A percentile compares a stretch with the other conserved stretches of the same genome.
These are phyloP conservation scores for Lagria hirta DNA, from an alignment of 2,888 invertebrate genomes.

Conservation along the genomic window DNA sequence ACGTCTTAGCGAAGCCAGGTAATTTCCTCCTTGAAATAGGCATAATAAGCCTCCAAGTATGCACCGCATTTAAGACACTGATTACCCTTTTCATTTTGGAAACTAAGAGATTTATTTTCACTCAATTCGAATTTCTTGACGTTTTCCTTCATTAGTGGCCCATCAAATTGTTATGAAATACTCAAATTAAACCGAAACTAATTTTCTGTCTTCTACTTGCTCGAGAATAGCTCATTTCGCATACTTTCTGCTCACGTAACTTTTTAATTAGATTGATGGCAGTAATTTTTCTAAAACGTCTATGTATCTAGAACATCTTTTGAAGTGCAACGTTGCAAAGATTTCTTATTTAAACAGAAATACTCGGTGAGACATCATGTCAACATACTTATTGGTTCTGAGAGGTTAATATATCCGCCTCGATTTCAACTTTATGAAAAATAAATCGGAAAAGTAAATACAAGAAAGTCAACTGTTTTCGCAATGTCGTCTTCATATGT, in stretches of 20 bases:
- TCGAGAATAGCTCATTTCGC: too few relatives aligned
- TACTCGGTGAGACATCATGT: slow-evolving; percentile 43
- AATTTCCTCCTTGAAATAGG: slow-evolving; percentile 52
- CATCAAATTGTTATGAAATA: too few relatives aligned
- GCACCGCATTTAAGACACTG: slow-evolving; percentile 42
- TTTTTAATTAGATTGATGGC: too few relatives aligned
- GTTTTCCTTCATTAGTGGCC: too few relatives aligned
- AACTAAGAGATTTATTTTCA: slow-evolving; percentile 38
- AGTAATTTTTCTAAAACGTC: too few relatives aligned
- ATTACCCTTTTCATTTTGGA: slow-evolving; percentile 46
- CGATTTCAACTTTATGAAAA: slow-evolving; percentile 47
- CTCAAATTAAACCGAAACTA: too few relatives aligned
- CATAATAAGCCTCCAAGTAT: slow-evolving; percentile 46
- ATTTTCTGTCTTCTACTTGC: too few relatives aligned
- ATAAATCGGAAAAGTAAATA: slow-evolving; percentile 48
- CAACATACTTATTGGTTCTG: slow-evolving; percentile 47
- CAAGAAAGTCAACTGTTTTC: slow-evolving; percentile 20
- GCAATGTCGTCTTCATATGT: slow-evolving; percentile 15
- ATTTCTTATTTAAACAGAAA: slow-evolving; percentile 42
- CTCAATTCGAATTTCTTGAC: slow-evolving; percentile 15
- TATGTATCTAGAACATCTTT: background rate
- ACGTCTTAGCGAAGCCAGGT: slow-evolving; percentile 48
- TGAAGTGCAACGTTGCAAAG: slow-evolving; percentile 21
- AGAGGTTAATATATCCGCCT: slow-evolving; percentile 42
- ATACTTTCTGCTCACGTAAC: too few relatives aligned